phyloP scores from a whole-genome alignment of 2,113 vertebrate species.

The Eolophus roseicapilla region DNA sequence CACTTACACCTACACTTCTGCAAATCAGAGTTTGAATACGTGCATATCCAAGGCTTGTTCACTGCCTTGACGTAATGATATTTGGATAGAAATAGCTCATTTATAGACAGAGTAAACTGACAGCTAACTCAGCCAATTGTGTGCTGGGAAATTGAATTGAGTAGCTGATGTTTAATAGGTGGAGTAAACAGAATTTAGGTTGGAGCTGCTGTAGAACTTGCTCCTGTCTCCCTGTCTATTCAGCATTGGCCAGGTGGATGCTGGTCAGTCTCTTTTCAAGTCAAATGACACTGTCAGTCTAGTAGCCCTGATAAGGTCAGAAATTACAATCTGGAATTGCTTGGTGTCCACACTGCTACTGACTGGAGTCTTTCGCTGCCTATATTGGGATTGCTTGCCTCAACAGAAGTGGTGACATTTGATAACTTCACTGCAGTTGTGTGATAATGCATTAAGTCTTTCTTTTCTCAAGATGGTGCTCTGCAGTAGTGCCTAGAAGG shows the following conservation, averaged over 20 bases:
- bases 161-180: background rate
- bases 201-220: background rate
- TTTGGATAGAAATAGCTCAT: background rate
- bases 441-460: background rate
- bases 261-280: background rate
- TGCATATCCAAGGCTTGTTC: background rate
- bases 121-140: background rate
- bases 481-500: background rate
- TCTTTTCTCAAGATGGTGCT: background rate
- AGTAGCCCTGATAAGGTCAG: background rate
- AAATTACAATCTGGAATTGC: background rate
- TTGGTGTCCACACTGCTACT: background rate
- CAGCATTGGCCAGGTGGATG: background rate
- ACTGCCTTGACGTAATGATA: background rate
- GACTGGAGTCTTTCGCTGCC: background rate
- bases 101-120: background rate
- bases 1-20: background rate
- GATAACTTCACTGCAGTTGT: background rate
- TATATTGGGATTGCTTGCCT: background rate
- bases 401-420: background rate
- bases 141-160: background rate
- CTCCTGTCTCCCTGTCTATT: background rate
- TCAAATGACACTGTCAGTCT: background rate
- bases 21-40: background rate
- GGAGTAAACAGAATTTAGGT: background rate